Evolutionary conservation across 2,113 vertebrate species (phyloP).

Genomic region (Aegithalos caudatus): DNA sequence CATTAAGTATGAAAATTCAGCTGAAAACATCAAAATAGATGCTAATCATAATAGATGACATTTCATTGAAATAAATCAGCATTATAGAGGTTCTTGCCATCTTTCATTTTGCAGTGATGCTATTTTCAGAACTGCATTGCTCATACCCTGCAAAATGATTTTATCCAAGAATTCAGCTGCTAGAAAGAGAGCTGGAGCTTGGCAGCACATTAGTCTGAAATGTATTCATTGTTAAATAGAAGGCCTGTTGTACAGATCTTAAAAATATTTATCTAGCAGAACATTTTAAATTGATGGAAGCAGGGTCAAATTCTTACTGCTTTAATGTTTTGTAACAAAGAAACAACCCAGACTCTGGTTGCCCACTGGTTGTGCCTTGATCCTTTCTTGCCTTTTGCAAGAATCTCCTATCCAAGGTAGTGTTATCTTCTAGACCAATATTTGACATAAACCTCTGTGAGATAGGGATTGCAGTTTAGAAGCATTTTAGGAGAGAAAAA

Average conservation of each 20-base stretch:
- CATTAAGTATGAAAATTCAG: background rate
- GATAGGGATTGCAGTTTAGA: background rate
- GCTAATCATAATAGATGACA: background rate
- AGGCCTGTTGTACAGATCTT: slow-evolving; percentile 31
- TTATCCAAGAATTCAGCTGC: slow-evolving; percentile 62
- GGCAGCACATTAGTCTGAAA: slow-evolving; percentile 27
- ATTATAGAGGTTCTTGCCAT: slow-evolving; percentile 37
- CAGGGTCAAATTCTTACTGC: background rate
- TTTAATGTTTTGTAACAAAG: slow-evolving; percentile 10
- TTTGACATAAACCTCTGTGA: background rate
- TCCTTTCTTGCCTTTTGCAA: background rate
- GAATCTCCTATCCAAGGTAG: background rate
- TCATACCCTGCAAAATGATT: slow-evolving; percentile 59
- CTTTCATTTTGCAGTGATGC: slow-evolving; percentile 58
- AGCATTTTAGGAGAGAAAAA: background rate
- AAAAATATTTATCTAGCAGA: slow-evolving; percentile 61
- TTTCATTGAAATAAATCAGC: slow-evolving; percentile 44
- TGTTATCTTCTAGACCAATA: background rate
- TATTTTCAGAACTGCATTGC: slow-evolving; percentile 63
- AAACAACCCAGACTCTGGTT: background rate
- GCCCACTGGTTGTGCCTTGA: background rate
- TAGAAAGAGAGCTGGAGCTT: slow-evolving; percentile 47
- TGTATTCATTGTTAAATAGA: slow-evolving; percentile 56
- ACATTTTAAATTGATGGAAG: slow-evolving; percentile 11
- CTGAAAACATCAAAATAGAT: background rate